These are phyloP conservation scores for Hiodon tergisus DNA, from an alignment of 2,113 vertebrate species.

Conservation along the genomic window DNA sequence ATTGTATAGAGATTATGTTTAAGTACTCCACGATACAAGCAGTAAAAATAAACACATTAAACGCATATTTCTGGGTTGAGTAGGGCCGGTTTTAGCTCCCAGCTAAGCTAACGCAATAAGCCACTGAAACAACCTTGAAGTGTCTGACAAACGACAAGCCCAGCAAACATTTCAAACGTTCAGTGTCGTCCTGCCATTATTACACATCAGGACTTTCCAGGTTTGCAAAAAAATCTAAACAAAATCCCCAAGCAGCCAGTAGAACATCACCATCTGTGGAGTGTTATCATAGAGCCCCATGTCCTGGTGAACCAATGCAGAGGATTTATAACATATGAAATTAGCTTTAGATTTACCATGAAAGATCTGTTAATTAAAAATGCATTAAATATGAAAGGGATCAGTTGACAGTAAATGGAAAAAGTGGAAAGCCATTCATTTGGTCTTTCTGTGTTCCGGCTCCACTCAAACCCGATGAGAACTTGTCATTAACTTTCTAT, in stretches of 20 bases:
- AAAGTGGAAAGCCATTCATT: constrained; percentile 39
- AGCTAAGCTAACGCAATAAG: neutral
- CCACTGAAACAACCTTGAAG: neutral
- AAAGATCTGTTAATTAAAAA: constrained; percentile 61
- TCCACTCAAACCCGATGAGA: constrained; percentile 16
- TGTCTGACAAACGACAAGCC: neutral
- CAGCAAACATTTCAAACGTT: neutral
- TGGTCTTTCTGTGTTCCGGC: constrained; percentile 12
- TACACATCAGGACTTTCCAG: constrained; percentile 1
- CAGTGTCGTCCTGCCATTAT: neutral
- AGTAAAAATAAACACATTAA: neutral
- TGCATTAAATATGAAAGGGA: constrained; percentile 53
- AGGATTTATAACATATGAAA: constrained; percentile 44
- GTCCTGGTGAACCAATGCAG: constrained; percentile 32
- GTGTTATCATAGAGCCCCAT: constrained; percentile 32
- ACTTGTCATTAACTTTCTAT: constrained; percentile 16
- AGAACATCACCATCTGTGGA: constrained; percentile 37
- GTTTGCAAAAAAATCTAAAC: constrained; percentile 12
- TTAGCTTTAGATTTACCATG: constrained; percentile 49
- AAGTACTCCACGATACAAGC: neutral
- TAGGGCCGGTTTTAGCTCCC: neutral
- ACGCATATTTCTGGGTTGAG: neutral
- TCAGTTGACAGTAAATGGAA: constrained; percentile 54
- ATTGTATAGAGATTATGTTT: neutral
- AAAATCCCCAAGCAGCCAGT: constrained; percentile 40